These are phyloP conservation scores for Neosilurus mollespiculum DNA, from an alignment of 2,797 vertebrate genomes.

Conservation along the genomic window DNA sequence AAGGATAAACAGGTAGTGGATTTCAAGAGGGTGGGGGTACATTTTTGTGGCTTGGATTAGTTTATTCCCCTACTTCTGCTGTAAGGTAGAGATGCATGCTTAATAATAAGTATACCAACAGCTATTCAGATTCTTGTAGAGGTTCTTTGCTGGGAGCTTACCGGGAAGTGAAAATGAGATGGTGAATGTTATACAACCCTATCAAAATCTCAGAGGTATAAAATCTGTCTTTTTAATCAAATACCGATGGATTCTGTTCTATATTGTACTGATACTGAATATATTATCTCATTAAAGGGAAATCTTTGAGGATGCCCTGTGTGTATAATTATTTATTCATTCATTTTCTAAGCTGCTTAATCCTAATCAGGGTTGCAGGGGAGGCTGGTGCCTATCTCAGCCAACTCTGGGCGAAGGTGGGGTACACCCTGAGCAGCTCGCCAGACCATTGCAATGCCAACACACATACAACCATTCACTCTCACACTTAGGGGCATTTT, in stretches of 20 bases:
- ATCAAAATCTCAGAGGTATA: neutral
- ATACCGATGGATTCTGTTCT: neutral
- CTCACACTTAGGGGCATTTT: too few relatives aligned
- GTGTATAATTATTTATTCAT: neutral
- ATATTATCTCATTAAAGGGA: neutral
- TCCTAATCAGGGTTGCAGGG: too few relatives aligned
- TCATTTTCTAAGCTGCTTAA: too few relatives aligned
- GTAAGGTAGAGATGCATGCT: conserved; percentile 55
- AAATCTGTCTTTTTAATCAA: conserved; percentile 19
- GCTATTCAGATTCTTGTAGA: conserved; percentile 31
- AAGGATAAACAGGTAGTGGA: conserved; percentile 60
- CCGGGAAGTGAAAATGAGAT: conserved; percentile 20
- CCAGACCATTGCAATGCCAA: too few relatives aligned
- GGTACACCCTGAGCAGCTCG: too few relatives aligned
- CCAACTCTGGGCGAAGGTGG: too few relatives aligned
- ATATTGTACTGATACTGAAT: neutral
- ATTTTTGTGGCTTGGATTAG: conserved; percentile 51
- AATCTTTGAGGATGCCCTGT: neutral
- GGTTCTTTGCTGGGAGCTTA: conserved; percentile 56
- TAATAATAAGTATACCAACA: conserved; percentile 62
- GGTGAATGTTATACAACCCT: conserved; percentile 5
- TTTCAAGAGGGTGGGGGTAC: conserved; percentile 20
- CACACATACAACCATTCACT: too few relatives aligned
- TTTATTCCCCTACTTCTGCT: conserved; percentile 51
- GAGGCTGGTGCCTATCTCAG: too few relatives aligned